phyloP scores from a whole-genome alignment of 2,888 invertebrate species.

The Caenorhabditis uteleia region DNA sequence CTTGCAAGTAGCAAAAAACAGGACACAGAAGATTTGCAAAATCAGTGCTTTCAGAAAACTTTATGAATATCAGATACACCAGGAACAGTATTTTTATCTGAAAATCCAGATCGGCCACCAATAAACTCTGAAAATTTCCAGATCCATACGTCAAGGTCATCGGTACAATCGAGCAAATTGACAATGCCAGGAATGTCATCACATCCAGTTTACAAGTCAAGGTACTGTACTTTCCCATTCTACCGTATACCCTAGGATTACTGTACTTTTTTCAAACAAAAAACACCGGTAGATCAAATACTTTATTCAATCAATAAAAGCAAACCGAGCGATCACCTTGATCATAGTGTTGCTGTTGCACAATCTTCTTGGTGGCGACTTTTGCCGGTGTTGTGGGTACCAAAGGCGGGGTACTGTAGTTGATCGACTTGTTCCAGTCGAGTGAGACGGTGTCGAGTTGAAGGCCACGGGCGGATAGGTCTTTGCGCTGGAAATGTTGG shows the following conservation, averaged over 20 bases:
- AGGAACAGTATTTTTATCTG: no score
- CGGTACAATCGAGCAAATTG: conserved; percentile 81
- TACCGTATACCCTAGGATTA: background rate
- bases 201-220: conserved; percentile 86
- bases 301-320: conserved; percentile 4
- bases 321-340: conserved; percentile 2
- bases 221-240: no score
- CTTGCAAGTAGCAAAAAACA: no score
- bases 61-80: no score
- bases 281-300: no score
- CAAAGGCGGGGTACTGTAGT: background rate
- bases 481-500: conserved; percentile 3
- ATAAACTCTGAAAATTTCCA: no score
- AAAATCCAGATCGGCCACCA: no score
- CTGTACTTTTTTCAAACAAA: conserved; percentile 59
- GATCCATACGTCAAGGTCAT: conserved; percentile 92
- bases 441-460: background rate
- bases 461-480: conserved; percentile 11
- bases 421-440: conserved; percentile 12
- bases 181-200: conserved; percentile 84
- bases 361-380: background rate
- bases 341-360: background rate
- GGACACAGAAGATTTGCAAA: no score
- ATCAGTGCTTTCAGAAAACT: no score
- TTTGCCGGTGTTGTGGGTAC: background rate